Conservation (phyloP, 2,113 vertebrate genomes). For the Nannospalax galili region DNA sequence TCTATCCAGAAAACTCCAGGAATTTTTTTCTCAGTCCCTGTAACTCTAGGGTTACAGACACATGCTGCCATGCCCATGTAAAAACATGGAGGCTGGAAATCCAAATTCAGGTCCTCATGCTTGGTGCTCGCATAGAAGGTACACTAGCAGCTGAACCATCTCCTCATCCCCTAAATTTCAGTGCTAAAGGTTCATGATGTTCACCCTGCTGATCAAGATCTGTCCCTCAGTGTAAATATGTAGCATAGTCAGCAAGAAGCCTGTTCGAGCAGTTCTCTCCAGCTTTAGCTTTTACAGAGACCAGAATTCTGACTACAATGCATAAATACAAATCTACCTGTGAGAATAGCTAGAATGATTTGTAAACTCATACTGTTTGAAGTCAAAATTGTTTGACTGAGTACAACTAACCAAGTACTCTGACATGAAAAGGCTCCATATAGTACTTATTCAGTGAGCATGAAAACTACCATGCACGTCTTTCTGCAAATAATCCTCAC, state of each 20-base stretch:
- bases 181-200: neutral
- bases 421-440: neutral
- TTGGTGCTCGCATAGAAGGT: neutral
- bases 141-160: neutral
- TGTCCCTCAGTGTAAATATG: neutral
- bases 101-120: neutral
- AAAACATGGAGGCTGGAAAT: neutral
- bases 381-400: neutral
- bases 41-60: neutral
- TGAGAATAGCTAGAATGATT: neutral
- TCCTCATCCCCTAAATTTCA: neutral
- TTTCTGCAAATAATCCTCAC: neutral
- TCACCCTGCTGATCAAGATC: neutral
- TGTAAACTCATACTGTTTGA: neutral
- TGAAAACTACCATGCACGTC: neutral
- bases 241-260: neutral
- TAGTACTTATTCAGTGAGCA: neutral
- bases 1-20: neutral
- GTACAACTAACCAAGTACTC: neutral
- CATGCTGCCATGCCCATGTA: neutral
- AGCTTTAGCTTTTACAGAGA: neutral
- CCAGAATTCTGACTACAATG: neutral
- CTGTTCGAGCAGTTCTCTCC: neutral
- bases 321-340: neutral
- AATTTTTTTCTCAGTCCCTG: neutral